phyloP scores from a whole-genome alignment of 2,113 vertebrate species.

The Sylvietta virens region DNA sequence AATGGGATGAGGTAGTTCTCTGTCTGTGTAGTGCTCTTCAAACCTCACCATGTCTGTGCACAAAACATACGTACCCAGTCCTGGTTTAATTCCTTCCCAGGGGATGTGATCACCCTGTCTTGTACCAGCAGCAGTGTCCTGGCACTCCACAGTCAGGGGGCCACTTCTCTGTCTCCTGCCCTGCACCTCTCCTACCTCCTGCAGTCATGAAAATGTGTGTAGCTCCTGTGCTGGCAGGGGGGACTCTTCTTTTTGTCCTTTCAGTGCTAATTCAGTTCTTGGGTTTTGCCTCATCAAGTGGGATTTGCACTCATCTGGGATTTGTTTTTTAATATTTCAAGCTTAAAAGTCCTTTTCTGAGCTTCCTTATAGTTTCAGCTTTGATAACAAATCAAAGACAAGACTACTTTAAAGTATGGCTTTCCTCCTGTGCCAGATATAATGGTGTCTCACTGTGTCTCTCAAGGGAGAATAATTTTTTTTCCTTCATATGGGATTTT shows the following conservation, averaged over 20 bases:
- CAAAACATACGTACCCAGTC: fast-evolving
- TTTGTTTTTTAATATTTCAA: not conserved
- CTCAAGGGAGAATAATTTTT: conserved; percentile 30
- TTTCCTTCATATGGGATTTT: conserved; percentile 18
- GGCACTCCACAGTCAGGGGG: not conserved
- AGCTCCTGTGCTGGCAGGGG: not conserved
- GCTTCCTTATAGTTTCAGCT: conserved; percentile 20
- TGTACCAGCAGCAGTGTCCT: not conserved
- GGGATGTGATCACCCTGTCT: not conserved
- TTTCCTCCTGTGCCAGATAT: conserved; percentile 53
- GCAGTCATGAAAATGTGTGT: not conserved
- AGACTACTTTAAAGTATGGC: conserved; percentile 36
- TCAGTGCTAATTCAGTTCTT: not conserved
- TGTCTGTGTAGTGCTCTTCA: not conserved
- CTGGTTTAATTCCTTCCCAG: not conserved
- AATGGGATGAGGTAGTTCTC: not conserved
- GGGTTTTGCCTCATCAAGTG: not conserved
- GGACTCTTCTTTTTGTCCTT: not conserved
- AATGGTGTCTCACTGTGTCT: conserved; percentile 10
- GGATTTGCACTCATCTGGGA: not conserved
- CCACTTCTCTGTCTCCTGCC: not conserved
- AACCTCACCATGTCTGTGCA: not conserved
- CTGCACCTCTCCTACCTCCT: not conserved
- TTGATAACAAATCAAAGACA: conserved; percentile 58
- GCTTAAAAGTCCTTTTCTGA: not conserved